phyloP scores from a whole-genome alignment of 2,888 invertebrate species.

The Anoplius nigerrimus region DNA sequence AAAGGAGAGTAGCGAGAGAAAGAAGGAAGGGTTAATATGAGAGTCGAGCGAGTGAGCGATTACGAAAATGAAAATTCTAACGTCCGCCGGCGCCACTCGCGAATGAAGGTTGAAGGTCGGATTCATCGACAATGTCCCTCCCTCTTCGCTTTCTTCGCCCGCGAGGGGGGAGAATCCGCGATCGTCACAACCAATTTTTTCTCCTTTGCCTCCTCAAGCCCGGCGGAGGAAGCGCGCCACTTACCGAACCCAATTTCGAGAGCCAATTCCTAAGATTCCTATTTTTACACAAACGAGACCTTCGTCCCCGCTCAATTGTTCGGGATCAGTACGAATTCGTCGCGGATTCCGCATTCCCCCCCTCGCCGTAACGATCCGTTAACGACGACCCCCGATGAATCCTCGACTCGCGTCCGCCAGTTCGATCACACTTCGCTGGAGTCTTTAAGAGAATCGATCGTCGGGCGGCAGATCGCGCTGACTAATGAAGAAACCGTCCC shows the following conservation, averaged over 20 bases:
- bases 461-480: conserved; percentile 2
- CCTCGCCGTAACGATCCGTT: no score
- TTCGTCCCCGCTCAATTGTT: no score
- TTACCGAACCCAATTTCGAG: no score
- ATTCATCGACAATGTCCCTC: conserved; percentile 37
- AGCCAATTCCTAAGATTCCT: no score
- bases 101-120: conserved; percentile 30
- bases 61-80: conserved; percentile 10
- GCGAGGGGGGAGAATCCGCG: conserved; percentile 22
- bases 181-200: background rate
- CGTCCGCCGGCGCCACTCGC: conserved; percentile 56
- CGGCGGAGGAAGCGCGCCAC: no score
- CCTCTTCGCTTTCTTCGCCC: conserved; percentile 18
- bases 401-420: background rate
- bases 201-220: no score
- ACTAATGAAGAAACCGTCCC: conserved; percentile 4
- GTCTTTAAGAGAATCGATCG: background rate
- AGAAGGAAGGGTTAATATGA: background rate
- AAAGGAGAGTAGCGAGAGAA: conserved; percentile 16
- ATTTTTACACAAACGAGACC: no score
- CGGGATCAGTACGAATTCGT: no score
- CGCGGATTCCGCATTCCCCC: no score
- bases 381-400: background rate
- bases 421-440: background rate
- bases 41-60: conserved; percentile 13